Base-by-base conservation (phyloP, 2,797 vertebrate genomes). In the Momotus momota region DNA sequence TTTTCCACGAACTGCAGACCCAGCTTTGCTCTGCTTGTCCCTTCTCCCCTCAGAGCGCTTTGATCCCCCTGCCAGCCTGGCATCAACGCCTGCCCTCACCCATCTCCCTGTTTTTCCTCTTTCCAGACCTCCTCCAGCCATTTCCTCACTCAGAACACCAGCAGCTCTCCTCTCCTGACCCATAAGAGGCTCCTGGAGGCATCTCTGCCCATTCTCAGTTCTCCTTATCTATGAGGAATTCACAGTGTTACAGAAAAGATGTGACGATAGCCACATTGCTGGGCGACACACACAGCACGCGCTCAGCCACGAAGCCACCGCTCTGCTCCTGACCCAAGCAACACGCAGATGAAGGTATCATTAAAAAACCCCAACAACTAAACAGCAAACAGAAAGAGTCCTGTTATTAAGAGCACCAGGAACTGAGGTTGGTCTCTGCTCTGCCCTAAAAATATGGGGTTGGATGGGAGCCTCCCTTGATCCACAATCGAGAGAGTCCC, bases 331-430 rank as follows among this genome's bases (percentile, higher is more conserved):
- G 57, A 89, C 86, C 91, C 79, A 79, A 86, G 57, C 75, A 51
- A 78, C 57, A 45, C 0, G 0, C 33, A 65, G 38, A 67, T 12
- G 26, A 92, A 92, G 78, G 57, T 29, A 85, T 61, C 75, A 61
- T 83, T 73, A 61, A 86, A 78, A 84, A 80, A 35, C 27, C n/a
- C 29, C 67, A 87, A 55, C 61, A 80, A 45, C 71, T 79, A 52
- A 80, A 69, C 46, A 90, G 55, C 81, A 88, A 84, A 78, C n/a
- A 91, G 55, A 77, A 91, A 22, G 41, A 94, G 66, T 83, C 80
- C 75, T 94, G 64, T 73, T 88, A 83, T 64, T 93, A 91, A 51
- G 41, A n/a, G 31, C 14, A 38, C 55, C 75, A 75, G 88, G 66
- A 90, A 66, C 64, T 43, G 73, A 88, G 70, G 70, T 86, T 80